Evolutionary conservation across 2,888 invertebrate genomes (phyloP), one percentile per base, ranked within the genome.

Genomic region (Macrostomum cliftonense): DNA sequence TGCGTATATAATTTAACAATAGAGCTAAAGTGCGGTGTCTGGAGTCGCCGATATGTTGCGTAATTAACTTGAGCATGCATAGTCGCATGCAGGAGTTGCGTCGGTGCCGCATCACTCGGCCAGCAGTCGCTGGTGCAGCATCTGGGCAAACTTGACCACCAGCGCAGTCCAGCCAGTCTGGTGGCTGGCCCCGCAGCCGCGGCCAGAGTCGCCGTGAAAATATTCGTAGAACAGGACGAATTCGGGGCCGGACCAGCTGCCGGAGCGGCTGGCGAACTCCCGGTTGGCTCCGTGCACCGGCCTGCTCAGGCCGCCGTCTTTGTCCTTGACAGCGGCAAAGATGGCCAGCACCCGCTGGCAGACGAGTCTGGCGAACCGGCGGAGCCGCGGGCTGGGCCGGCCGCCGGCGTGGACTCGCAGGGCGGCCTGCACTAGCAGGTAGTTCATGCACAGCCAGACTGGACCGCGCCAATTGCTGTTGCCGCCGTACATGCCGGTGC

Each of bases 401-500:
- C 40, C 40, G 19, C 28, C 28, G 4, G 4, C 28, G 28, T 28
- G 28, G 5, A 28, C 28, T 9, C 28, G 4, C 7, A n/a, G 14
- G 4, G 39, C 46, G 5, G 17, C 39, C 14, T 45, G 40, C 17
- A 21, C 16, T 11, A 37, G 19, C 16, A 14, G 38, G 5, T 17
- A 56, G 62, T 58, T 54, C 63, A 65, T 61, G 47, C 63, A 64
- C 4, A 70, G 53, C 69, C 69, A 70, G 37, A 70, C 61, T 9
- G 69, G 68, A 7, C 69, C 70, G 45, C 69, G 56, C 69, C 70
- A 70, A 60, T 70, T 70, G 51, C 68, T 68, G 59, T 70, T 70
- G 1, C 69, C 70, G 9, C 69, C 70, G 58, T 67, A 70, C 56
- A 67, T 53, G 51, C 60, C 57, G 9, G 61, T 58, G 50, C 59